Evolutionary conservation across 2,888 invertebrate genomes (phyloP), one percentile per base, ranked within the genome.

Genomic region (Lomographa bimaculata): DNA sequence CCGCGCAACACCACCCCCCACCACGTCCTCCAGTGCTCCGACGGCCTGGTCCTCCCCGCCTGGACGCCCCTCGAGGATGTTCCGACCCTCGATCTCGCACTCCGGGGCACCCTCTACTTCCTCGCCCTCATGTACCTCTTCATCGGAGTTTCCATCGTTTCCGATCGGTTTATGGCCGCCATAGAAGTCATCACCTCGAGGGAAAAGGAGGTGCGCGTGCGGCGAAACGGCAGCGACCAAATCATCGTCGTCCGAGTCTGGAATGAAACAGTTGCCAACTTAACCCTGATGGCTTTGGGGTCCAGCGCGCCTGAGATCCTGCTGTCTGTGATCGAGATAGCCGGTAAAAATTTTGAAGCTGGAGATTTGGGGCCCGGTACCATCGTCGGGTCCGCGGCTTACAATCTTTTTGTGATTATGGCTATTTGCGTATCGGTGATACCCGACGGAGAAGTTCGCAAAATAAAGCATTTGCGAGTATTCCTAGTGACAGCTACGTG

Each of bases 111-210:
- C 49, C 93, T 97, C 46, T 99, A 99, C 89, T 97, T 99, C 87
- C 59, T 96, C 30, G 87, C 92, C 26, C 92, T 99, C 80, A 90
- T 96, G 64, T 99, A 98, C 81, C 93, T 99, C 76, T 99, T 99
- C 90, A 96, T 99, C 72, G 99, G 99, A 38, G 98, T 99, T 25
- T 98, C 99, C 59, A 98, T 99, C 78, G 96, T 99, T 54, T 98
- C 99, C 57, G 99, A 99, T 79, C 94, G 98, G 43, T 99, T 99
- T 89, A 99, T 99, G 99, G 97, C 98, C 21, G 96, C 98, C 64
- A 99, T 99, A 76, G 99, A 99, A 91, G 98, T 98, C 57, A 99
- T 99, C 78, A 99, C 99, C 33, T 98, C 98, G 0, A 95, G 98
- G 77, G 99, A 99, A 79, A 96, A 97, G 64, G 97, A 98, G 79